phyloP scores from a whole-genome alignment of 2,113 vertebrate genomes.

The Gymnobelideus leadbeateri region DNA sequence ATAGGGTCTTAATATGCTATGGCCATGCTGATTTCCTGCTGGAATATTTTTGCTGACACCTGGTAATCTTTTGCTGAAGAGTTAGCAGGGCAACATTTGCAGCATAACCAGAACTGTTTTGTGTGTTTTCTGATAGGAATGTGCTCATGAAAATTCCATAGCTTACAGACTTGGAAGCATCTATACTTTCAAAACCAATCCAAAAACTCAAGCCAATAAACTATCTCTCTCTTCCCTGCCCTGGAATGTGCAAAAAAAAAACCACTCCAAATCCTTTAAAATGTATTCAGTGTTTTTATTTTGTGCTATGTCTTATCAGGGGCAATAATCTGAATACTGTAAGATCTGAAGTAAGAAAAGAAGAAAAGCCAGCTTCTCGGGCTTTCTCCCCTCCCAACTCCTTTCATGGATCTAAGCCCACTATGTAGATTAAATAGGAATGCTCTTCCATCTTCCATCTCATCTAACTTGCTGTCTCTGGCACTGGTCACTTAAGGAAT shows the following conservation, averaged over 20 bases:
- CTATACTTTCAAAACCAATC: not conserved
- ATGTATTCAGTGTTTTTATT: not conserved
- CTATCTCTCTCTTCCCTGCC: not conserved
- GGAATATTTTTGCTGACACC: not conserved
- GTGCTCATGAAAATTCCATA: not conserved
- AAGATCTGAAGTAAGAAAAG: not conserved
- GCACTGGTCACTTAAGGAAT: not conserved
- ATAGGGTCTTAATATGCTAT: not conserved
- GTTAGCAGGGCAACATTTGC: not conserved
- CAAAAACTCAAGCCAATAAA: not conserved
- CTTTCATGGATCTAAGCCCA: not conserved
- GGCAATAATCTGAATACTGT: not conserved
- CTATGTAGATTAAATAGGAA: not conserved
- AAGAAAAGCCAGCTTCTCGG: not conserved
- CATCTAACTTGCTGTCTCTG: conserved; percentile 12
- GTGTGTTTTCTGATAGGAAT: not conserved
- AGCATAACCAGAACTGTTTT: not conserved
- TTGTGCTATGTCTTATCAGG: not conserved
- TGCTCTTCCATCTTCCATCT: not conserved
- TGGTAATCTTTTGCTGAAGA: not conserved
- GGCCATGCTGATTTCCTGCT: not conserved
- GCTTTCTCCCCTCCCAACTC: not conserved
- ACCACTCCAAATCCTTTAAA: not conserved
- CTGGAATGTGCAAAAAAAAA: not conserved
- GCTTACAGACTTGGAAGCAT: not conserved